Conservation (phyloP, 2,113 vertebrate species). For the Sapajus apella region DNA sequence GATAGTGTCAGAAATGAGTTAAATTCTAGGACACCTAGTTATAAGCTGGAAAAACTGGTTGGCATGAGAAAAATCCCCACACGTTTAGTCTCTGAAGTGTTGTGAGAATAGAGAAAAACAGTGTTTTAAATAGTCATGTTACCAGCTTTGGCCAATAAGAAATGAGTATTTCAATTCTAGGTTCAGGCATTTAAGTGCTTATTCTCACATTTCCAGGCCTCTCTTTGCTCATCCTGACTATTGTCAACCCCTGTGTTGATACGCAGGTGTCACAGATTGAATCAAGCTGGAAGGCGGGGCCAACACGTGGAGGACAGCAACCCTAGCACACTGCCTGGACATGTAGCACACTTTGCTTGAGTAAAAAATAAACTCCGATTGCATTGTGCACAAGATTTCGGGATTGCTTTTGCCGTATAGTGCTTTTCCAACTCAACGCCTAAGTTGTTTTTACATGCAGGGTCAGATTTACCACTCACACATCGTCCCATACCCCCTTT, state of each 20-base stretch:
- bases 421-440: background rate
- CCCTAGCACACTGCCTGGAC: background rate
- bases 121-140: background rate
- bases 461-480: background rate
- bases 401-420: background rate
- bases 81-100: background rate
- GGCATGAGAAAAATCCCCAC: background rate
- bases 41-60: background rate
- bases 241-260: background rate
- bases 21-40: background rate
- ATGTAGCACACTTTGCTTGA: background rate
- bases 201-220: background rate
- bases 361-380: constrained; percentile 12
- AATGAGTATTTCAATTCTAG: background rate
- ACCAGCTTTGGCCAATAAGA: background rate
- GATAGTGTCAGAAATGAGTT: background rate
- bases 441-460: background rate
- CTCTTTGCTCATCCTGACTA: background rate
- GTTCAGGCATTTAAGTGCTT: background rate
- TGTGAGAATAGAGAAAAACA: background rate
- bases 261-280: background rate
- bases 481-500: background rate
- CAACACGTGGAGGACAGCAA: constrained; percentile 4
- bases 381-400: background rate
- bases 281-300: background rate